Conservation (phyloP, 64 coral and sea anemone genomes). For the Montipora sp. region DNA sequence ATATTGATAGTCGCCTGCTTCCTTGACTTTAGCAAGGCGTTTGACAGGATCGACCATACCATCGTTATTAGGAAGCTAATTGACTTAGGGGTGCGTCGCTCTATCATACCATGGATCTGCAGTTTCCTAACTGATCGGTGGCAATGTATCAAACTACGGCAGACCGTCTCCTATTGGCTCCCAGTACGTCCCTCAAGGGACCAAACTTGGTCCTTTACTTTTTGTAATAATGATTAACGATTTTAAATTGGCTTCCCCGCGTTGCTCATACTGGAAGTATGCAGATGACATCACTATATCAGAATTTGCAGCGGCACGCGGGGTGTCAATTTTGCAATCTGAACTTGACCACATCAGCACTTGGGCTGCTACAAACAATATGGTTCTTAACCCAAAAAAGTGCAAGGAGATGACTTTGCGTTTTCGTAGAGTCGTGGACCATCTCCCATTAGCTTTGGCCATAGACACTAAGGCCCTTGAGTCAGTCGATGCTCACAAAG, state of each 20-base stretch:
- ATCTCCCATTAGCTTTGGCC: too few relatives aligned
- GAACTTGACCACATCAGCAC: too few relatives aligned
- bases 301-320: neutral
- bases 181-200: constrained; percentile 25
- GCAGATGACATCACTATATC: constrained; percentile 19
- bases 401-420: too few relatives aligned
- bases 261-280: constrained; percentile 7
- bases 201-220: constrained; percentile 63
- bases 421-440: too few relatives aligned
- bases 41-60: too few relatives aligned
- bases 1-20: too few relatives aligned
- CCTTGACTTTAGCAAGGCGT: too few relatives aligned
- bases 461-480: too few relatives aligned
- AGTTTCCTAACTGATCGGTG: neutral
- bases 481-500: too few relatives aligned
- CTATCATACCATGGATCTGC: constrained; percentile 6
- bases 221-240: constrained; percentile 63
- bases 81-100: constrained; percentile 1
- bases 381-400: too few relatives aligned
- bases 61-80: neutral
- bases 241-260: neutral
- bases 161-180: neutral
- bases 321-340: constrained; percentile 9
- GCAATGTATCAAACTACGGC: neutral
- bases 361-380: too few relatives aligned